phyloP scores from a whole-genome alignment of 2,113 vertebrate species.

The Neoarius graeffei region DNA sequence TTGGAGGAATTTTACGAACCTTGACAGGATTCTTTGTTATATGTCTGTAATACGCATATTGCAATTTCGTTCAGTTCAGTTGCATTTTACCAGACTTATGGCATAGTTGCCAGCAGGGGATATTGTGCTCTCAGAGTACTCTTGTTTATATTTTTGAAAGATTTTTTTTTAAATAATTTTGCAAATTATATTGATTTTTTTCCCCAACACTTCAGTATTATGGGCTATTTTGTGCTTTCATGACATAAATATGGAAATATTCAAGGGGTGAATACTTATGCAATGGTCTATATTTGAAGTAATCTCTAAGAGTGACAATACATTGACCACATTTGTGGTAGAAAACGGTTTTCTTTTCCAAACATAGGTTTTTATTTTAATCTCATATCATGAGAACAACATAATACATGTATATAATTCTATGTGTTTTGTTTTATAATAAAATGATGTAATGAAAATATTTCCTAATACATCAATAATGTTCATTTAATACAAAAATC shows the following conservation, averaged over 20 bases:
- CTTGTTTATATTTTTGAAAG: not conserved
- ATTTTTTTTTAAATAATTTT: not conserved
- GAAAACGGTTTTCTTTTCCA: not conserved
- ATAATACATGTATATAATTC: not conserved
- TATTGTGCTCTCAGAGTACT: no score
- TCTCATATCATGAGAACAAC: not conserved
- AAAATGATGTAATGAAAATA: not conserved
- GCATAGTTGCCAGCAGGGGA: no score
- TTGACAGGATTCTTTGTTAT: no score
- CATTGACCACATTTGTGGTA: not conserved
- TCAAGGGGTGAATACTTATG: not conserved
- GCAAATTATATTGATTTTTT: not conserved
- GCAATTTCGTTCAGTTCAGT: no score
- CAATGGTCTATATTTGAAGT: not conserved
- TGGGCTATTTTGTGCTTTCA: not conserved
- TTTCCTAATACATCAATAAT: not conserved
- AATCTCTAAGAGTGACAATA: not conserved
- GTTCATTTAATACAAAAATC: not conserved
- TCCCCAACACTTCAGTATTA: not conserved
- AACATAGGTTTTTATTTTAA: not conserved
- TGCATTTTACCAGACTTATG: no score
- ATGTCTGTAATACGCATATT: no score
- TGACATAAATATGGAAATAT: not conserved
- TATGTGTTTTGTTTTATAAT: not conserved
- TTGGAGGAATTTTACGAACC: no score